Percentiles rank a stretch among this genome's conserved stretches.
Conservation (phyloP, 2,113 vertebrate genomes). For the Orthochromis malagaraziensis region DNA sequence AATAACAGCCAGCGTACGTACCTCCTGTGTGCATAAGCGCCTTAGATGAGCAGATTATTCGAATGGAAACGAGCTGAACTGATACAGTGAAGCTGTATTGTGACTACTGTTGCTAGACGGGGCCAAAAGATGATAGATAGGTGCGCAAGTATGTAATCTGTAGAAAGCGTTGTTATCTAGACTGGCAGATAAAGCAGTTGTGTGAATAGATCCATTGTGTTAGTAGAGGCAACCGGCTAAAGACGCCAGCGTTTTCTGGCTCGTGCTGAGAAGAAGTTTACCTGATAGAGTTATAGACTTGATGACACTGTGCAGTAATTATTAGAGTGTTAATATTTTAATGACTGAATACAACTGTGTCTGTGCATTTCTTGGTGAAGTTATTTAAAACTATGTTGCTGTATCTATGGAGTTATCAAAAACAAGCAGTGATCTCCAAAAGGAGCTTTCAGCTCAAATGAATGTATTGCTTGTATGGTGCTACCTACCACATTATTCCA, state of each 20-base stretch:
- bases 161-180: background rate
- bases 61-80: background rate
- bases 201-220: slow-evolving; percentile 32
- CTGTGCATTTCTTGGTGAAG: background rate
- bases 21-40: background rate
- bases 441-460: background rate
- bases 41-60: slow-evolving; percentile 22
- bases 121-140: slow-evolving; percentile 21
- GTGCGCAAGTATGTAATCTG: background rate
- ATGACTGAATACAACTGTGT: background rate
- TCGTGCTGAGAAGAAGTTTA: slow-evolving; percentile 8
- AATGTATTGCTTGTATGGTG: background rate
- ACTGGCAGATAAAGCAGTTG: background rate
- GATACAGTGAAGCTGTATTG: slow-evolving; percentile 20
- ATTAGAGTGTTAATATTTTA: slow-evolving; percentile 2
- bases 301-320: background rate
- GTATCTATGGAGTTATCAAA: slow-evolving; percentile 40
- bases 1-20: background rate
- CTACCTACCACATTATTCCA: background rate
- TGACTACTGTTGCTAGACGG: slow-evolving; percentile 24
- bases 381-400: background rate
- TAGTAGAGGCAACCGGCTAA: background rate
- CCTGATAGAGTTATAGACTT: slow-evolving; percentile 16
- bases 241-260: background rate
- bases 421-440: background rate